Evolutionary conservation across 2,888 invertebrate genomes (phyloP), one percentile per base, ranked within the genome.

Genomic region (Harmothoe impar): DNA sequence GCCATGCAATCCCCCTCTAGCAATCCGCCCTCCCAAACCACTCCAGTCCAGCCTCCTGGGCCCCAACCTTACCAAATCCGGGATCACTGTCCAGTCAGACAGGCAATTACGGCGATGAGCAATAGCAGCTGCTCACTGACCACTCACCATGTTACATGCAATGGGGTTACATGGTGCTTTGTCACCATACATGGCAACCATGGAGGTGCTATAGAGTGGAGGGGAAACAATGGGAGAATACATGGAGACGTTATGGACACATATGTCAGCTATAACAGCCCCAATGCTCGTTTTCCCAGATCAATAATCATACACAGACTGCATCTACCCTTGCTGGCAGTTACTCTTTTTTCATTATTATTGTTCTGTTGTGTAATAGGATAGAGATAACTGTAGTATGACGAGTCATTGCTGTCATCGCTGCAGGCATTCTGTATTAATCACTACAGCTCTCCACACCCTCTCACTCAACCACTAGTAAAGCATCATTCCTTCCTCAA

Each of bases 61-160:
- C 62, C 33, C 81, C 81, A 15, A 33, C 81, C 77, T 31, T 25
- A 77, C 62, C 20, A n/a, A 72, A 72, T 72, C 72, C 72, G 72
- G 72, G 72, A 72, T 72, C 72, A 72, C 31, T 72, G 72, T 43
- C 10, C 43, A 43, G 62, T 62, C 62, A 62, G 72, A 29, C 72
- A 29, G 29, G 72, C 72, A 72, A 29, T 72, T 25, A 72, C 17
- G 29, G 29, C 72, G 72, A 72, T 72, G 72, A 72, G 72, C 29
- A 72, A 72, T 62, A 62, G 10, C 72, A 25, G 15, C 72, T 15
- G n/a, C 25, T 62, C n/a, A n/a, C n/a, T 62, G 62, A 62, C 62
- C 62, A 62, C 62, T 62, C 62, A 62, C 7, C 3, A 3, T 3
- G 62, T 62, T 62, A 62, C 62, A 62, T 43, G 43, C n/a, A n/a